Base-by-base conservation (phyloP, 2,888 invertebrate species). In the Arenicola marina region DNA sequence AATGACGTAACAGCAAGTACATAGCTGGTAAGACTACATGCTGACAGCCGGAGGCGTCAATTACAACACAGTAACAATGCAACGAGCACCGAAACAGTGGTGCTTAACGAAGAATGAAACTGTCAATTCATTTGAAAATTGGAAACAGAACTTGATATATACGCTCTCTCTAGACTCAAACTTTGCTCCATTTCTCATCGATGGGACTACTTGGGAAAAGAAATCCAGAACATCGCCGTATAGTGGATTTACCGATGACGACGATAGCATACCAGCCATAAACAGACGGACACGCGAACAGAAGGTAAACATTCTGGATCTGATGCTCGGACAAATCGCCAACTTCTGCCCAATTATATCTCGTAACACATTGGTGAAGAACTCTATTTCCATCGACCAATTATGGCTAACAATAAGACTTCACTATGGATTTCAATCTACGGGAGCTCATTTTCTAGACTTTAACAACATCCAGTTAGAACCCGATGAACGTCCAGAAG, bases 341-440 rank as follows among this genome's bases (percentile, higher is more conserved):
- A 38, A 38, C n/a, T 38, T 38, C n/a, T 38, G 43, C n/a, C 43
- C 43, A 38, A n/a, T 38, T 38, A 38, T 38, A 48, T 18, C 7
- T 21, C 11, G 48, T 7, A 11, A 48, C 48, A 44, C 57, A 7
- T 59, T 59, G n/a, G 43, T 59, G 24, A 61, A 61, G 33, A 61
- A 61, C 31, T 61, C 61, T 11, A 59, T 43, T 7, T 61, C 43
- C 4, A 26, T 61, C 15, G 24, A 43, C 24, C 3, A 21, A n/a
- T 44, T 59, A n/a, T 61, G 57, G 57, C 61, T 59, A 32, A 7
- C 38, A 7, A 61, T 60, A 15, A 33, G 61, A 34, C 28, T 44
- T 29, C 61, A 61, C 29, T 61, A 44, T 58, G 56, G 61, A 15
- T 61, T 59, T 32, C 51, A 59, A 11, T 56, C 59, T 33, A 21